Evolutionary conservation across 2,797 vertebrate genomes (phyloP).

Genomic region (Trachops cirrhosus): DNA sequence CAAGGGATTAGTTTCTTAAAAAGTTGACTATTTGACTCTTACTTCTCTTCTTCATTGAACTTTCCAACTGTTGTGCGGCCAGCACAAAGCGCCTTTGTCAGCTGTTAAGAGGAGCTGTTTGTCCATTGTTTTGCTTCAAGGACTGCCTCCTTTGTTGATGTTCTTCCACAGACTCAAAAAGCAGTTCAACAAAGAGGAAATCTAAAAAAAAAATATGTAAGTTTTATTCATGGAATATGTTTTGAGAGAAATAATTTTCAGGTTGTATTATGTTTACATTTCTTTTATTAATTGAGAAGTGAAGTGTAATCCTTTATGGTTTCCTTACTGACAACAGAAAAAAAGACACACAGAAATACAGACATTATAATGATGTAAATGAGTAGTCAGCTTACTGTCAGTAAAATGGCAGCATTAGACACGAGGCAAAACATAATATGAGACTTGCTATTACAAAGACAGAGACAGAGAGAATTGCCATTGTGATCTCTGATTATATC

Average conservation of each 20-base stretch:
- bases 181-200: constrained; percentile 50
- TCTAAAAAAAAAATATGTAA: neutral
- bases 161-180: constrained; percentile 52
- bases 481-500: neutral
- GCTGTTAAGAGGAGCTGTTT: constrained; percentile 67
- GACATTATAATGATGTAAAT: neutral
- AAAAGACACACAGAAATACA: neutral
- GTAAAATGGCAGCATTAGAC: neutral
- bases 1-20: constrained; percentile 55
- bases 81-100: constrained; percentile 64
- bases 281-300: constrained; percentile 8
- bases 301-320: neutral
- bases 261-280: neutral
- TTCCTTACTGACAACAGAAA: neutral
- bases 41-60: constrained; percentile 62
- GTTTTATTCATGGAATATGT: constrained; percentile 37
- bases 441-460: constrained; percentile 7
- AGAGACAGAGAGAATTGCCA: neutral
- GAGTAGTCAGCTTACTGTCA: neutral
- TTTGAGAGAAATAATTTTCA: neutral
- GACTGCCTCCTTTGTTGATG: constrained; percentile 64
- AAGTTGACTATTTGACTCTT: constrained; percentile 65
- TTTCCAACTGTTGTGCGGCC: constrained; percentile 20
- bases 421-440: neutral
- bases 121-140: constrained; percentile 70